Conservation (phyloP, 1,140 invertebrate genomes). For the Probaryconus sp. region DNA sequence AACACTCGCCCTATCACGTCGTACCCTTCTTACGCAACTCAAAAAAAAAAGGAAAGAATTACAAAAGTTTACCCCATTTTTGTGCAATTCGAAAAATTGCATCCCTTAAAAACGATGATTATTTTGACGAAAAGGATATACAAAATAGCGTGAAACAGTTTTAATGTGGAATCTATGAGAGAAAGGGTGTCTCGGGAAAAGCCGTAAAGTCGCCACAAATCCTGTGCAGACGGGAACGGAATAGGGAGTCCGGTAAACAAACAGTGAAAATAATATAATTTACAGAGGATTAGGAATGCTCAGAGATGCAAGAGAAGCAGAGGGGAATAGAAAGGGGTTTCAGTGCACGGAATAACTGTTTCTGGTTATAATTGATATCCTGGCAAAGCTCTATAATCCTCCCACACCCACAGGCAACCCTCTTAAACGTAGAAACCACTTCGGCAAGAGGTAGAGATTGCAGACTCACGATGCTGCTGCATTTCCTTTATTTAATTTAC, state of each 20-base stretch:
- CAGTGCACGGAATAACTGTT: slow-evolving; percentile 72
- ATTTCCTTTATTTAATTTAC: slow-evolving; percentile 56
- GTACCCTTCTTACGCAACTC: not conserved
- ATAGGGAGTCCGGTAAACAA: slow-evolving; percentile 76
- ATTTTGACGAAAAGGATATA: slow-evolving; percentile 58
- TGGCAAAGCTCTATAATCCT: slow-evolving; percentile 78
- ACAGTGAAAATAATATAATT: slow-evolving; percentile 79
- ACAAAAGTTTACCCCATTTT: slow-evolving; percentile 10
- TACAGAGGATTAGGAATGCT: slow-evolving; percentile 77
- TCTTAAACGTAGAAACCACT: slow-evolving; percentile 75
- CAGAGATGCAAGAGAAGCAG: slow-evolving; percentile 59
- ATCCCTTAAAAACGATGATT: slow-evolving; percentile 48
- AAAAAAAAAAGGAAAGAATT: not conserved
- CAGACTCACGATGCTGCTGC: slow-evolving; percentile 66
- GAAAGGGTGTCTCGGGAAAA: slow-evolving; percentile 70
- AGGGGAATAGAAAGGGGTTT: slow-evolving; percentile 62
- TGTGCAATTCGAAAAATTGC: too few relatives aligned
- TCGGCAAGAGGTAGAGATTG: slow-evolving; percentile 69
- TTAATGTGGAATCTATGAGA: slow-evolving; percentile 66
- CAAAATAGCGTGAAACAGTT: slow-evolving; percentile 55
- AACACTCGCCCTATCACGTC: slow-evolving; percentile 70
- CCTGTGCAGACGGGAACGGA: slow-evolving; percentile 71
- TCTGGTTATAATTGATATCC: slow-evolving; percentile 80
- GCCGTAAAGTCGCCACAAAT: slow-evolving; percentile 77
- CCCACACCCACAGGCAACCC: slow-evolving; percentile 67